Conservation (phyloP, 2,113 vertebrate species). For the Leptobrachium ailaonicum region DNA sequence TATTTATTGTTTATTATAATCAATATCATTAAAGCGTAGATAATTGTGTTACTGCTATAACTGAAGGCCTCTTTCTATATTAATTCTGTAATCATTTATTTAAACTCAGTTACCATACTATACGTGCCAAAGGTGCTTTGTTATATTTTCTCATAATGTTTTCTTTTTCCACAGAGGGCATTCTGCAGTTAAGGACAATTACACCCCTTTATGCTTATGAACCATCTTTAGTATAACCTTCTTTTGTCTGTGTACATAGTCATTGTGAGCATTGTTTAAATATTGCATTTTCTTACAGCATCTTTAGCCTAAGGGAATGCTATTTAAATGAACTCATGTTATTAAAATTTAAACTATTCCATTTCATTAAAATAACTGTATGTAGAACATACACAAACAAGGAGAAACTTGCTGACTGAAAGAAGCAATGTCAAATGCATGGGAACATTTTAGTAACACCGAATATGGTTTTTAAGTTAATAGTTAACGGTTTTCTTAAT, state of each 20-base stretch:
- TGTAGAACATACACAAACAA: conserved; percentile 29
- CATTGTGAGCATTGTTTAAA: conserved; percentile 31
- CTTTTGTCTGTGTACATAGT: conserved; percentile 9
- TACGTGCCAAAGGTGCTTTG: neutral
- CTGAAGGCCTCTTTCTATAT: too few species aligned
- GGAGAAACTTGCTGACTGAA: neutral
- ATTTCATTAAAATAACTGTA: conserved; percentile 39
- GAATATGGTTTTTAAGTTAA: too few species aligned
- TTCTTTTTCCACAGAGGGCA: too few species aligned
- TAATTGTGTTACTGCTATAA: too few species aligned
- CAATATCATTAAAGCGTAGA: too few species aligned
- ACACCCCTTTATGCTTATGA: neutral
- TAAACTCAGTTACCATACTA: neutral
- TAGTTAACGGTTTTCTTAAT: too few species aligned
- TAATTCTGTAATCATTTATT: neutral
- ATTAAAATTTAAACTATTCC: conserved; percentile 43
- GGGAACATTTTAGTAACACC: too few species aligned
- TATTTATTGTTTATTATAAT: too few species aligned
- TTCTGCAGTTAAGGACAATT: neutral
- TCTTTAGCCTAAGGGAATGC: conserved; percentile 38
- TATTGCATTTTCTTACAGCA: conserved; percentile 19
- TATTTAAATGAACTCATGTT: conserved; percentile 46
- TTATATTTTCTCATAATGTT: neutral
- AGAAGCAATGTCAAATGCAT: neutral
- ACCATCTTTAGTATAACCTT: neutral